Base-by-base conservation (phyloP, 2,888 invertebrate genomes). In the Catocala sponsa region DNA sequence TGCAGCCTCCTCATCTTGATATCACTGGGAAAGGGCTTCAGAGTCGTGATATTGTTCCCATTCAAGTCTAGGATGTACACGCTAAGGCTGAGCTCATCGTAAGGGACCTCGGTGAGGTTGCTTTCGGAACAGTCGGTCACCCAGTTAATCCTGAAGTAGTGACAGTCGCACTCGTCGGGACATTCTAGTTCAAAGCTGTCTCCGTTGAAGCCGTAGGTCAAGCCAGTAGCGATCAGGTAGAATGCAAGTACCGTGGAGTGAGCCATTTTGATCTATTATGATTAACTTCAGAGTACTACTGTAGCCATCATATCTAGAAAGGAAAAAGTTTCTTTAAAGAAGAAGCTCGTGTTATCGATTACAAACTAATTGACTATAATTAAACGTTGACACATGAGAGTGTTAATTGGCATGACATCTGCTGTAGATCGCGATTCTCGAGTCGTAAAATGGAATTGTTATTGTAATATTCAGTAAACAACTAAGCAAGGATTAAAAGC, bases 121-220 rank as follows among this genome's bases (percentile, higher is more conserved):
- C 96, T 96, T 79, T 96, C 96, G 0, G 97, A 97, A 79, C 97
- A 97, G 81, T 97, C 97, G 1, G 97, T 97, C 78, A 97, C 97
- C 97, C 96, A 97, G 90, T 97, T 97, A 79, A 97, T 95, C 65
- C 97, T 95, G 88, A 96, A 97, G 88, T 96, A 97, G 91, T 97
- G 96, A 80, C 97, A 97, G 81, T 97, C 96, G 82, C 97, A 97
- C 76, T 97, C 97, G 71, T 96, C 96, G 0, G 97, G 97, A 75
- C 97, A 97, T 82, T 96, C 96, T 79, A 96, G 88, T 78, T 96
- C 96, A 71, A 95, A 95, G 78, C 95, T 92, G 76, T 96, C 96
- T 55, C 96, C 96, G 76, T 96, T 96, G 76, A 95, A 95, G 12
- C 88, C 88, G 61, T 83, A 71, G 11, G 85, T 83, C 43, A 82